These are phyloP conservation scores for Papilio elwesi DNA, from an alignment of 2,888 invertebrate genomes.

Conservation along the genomic window DNA sequence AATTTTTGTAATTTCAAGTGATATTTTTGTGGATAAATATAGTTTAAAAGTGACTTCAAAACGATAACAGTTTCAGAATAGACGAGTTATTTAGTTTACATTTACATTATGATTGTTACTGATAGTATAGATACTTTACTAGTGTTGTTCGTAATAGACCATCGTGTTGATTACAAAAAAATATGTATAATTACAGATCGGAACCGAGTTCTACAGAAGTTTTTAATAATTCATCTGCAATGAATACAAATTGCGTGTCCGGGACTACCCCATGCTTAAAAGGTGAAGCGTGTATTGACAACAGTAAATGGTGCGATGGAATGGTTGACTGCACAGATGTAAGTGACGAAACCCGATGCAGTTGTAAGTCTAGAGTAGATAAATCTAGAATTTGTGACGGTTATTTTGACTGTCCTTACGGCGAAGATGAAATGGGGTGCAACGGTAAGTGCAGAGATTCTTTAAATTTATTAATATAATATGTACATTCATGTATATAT, in stretches of 20 bases:
- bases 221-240: constrained; percentile 51
- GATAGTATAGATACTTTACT: not conserved
- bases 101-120: too few species aligned
- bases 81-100: too few species aligned
- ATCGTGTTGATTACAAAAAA: not conserved
- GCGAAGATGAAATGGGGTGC: constrained; percentile 92
- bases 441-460: constrained; percentile 82
- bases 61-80: too few species aligned
- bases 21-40: too few species aligned
- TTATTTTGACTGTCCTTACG: constrained; percentile 91
- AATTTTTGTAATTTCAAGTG: too few species aligned
- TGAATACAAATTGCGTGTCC: constrained; percentile 61
- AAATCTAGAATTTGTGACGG: constrained; percentile 90
- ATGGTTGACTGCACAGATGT: constrained; percentile 89
- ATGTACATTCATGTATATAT: too few species aligned
- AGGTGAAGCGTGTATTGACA: constrained; percentile 81
- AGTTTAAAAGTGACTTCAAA: too few species aligned
- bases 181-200: constrained; percentile 48
- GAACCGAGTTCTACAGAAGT: constrained; percentile 45
- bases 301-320: constrained; percentile 88
- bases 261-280: constrained; percentile 62
- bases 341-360: constrained; percentile 90
- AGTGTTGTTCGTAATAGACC: not conserved
- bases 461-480: not conserved
- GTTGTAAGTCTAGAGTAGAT: constrained; percentile 88